Conservation (phyloP, 1,140 invertebrate species). For the Leguminivora glycinivorella region DNA sequence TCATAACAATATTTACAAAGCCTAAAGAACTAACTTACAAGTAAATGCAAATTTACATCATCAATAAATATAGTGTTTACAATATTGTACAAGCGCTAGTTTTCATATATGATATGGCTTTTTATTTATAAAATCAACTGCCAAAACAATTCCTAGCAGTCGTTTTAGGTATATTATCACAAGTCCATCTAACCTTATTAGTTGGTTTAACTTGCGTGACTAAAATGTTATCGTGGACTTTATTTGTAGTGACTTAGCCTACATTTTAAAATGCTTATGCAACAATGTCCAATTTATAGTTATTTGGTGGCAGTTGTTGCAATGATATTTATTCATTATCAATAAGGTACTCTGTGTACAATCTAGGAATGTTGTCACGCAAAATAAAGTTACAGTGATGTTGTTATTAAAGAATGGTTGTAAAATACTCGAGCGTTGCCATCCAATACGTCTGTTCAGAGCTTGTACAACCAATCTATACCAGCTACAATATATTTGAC, state of each 20-base stretch:
- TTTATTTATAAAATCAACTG: conserved; percentile 62
- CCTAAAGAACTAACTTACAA: conserved; percentile 74
- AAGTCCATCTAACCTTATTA: conserved; percentile 39
- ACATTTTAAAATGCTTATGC: conserved; percentile 18
- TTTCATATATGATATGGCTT: conserved; percentile 76
- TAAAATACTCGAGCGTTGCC: conserved; percentile 53
- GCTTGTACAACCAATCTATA: neutral
- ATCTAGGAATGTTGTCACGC: conserved; percentile 10
- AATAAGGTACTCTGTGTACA: neutral
- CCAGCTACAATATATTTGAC: conserved; percentile 65
- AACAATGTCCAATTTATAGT: conserved; percentile 6
- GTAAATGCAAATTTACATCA: conserved; percentile 75
- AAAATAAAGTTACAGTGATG: neutral
- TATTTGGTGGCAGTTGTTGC: conserved; percentile 1
- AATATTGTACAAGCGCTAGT: conserved; percentile 76
- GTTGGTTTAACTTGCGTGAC: conserved; percentile 38
- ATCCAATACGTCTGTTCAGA: conserved; percentile 33
- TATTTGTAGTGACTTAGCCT: conserved; percentile 13
- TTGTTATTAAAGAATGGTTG: conserved; percentile 33
- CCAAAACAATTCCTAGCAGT: conserved; percentile 56
- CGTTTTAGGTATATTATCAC: conserved; percentile 54
- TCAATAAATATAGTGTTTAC: conserved; percentile 75
- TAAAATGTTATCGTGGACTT: conserved; percentile 20
- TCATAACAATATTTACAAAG: conserved; percentile 79
- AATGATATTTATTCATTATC: conserved; percentile 6